Percentiles rank a stretch among this genome's conserved stretches.
These are phyloP conservation scores for Caenorhabditis sp. DNA, from an alignment of 2,888 invertebrate species.

Conservation along the genomic window DNA sequence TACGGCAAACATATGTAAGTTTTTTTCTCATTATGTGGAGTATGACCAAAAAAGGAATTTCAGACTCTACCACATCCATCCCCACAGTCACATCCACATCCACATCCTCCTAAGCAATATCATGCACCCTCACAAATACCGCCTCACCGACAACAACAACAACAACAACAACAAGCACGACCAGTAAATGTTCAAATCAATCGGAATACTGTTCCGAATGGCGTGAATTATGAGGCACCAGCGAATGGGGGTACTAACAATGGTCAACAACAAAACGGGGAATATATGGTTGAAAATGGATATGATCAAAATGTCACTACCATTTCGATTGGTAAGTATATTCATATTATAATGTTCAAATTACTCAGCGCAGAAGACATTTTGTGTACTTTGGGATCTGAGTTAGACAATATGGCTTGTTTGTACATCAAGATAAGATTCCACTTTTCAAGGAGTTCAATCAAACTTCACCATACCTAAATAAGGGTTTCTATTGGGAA, in stretches of 20 bases:
- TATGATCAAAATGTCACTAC: not conserved
- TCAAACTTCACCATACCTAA: too few species aligned
- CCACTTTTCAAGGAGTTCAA: too few species aligned
- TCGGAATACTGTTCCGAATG: not conserved
- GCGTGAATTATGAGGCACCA: not conserved
- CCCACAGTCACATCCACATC: too few species aligned
- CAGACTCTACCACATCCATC: not conserved
- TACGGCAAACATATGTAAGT: not conserved
- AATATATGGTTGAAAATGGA: not conserved
- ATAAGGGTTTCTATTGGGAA: too few species aligned
- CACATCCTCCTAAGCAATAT: too few species aligned
- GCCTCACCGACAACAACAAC: not conserved
- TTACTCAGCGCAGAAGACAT: too few species aligned
- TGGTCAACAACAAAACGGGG: not conserved
- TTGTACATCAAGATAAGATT: too few species aligned
- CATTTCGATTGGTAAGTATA: not conserved
- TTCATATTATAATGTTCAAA: too few species aligned
- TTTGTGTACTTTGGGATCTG: too few species aligned
- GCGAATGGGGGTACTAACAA: not conserved
- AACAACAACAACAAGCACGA: not conserved
- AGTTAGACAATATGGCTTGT: too few species aligned
- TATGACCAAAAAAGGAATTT: too few species aligned
- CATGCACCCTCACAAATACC: not conserved
- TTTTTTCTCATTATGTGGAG: not conserved
- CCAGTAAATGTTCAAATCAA: not conserved